phyloP scores from a whole-genome alignment of 2,113 vertebrate species.

The Centropus unirufus region DNA sequence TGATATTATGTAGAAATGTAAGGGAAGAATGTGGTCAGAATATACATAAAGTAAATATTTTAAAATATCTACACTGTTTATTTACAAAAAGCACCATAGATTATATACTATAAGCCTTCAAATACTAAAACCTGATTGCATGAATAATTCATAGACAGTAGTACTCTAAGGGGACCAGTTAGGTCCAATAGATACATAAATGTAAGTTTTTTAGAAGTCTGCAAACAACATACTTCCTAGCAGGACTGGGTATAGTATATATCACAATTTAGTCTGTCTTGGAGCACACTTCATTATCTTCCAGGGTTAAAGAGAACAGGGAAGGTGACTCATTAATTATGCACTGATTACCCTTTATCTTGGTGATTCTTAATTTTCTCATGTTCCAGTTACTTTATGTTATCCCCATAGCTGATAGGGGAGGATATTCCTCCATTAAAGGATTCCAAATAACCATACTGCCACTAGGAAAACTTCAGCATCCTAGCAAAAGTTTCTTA shows the following conservation, averaged over 20 bases:
- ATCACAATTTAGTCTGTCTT: neutral
- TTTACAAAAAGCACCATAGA: neutral
- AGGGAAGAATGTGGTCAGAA: neutral
- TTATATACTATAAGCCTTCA: neutral
- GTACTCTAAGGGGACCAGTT: neutral
- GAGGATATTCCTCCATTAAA: neutral
- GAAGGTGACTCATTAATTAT: neutral
- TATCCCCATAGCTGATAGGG: neutral
- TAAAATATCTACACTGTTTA: neutral
- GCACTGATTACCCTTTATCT: neutral
- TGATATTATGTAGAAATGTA: neutral
- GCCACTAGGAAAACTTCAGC: neutral
- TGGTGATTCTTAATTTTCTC: neutral
- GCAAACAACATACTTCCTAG: neutral
- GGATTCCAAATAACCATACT: neutral
- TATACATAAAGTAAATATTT: slow-evolving; percentile 9
- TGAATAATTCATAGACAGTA: slow-evolving; percentile 46
- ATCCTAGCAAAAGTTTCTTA: neutral
- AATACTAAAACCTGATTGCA: slow-evolving; percentile 2
- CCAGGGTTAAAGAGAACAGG: neutral
- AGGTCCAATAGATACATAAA: neutral
- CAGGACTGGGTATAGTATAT: neutral
- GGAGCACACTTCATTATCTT: neutral
- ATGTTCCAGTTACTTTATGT: neutral
- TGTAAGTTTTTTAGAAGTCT: neutral